A percentile compares a stretch with the other conserved stretches of the same genome.
phyloP scores from a whole-genome alignment of 2,113 vertebrate genomes.

The Ondatra zibethicus region DNA sequence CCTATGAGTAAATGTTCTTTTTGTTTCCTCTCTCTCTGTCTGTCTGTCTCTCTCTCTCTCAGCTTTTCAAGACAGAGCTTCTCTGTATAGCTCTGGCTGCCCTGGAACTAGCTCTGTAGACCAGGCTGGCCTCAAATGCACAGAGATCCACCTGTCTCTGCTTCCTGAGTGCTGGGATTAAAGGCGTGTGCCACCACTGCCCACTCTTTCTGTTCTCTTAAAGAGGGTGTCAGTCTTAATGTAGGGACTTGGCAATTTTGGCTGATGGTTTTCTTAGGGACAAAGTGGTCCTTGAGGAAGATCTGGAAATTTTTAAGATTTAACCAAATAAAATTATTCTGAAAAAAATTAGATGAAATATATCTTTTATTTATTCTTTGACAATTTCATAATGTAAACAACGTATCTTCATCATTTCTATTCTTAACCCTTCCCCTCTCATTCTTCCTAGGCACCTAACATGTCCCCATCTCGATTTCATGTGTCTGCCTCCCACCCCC shows the following conservation, averaged over 20 bases:
- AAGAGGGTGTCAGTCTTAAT: not conserved
- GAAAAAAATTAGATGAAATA: not conserved
- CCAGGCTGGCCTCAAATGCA: not conserved
- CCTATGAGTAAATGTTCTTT: not conserved
- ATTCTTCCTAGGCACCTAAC: not conserved
- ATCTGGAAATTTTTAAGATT: slow-evolving; percentile 33
- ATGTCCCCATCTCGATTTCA: not conserved
- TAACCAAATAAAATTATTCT: not conserved
- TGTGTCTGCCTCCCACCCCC: not conserved
- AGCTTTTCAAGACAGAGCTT: not conserved
- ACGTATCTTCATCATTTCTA: not conserved
- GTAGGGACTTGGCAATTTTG: not conserved
- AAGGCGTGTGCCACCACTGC: not conserved
- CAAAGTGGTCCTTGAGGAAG: slow-evolving; percentile 33
- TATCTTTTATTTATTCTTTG: not conserved
- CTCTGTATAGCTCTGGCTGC: not conserved
- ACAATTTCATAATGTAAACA: not conserved
- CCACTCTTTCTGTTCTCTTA: not conserved
- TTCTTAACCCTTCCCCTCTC: not conserved
- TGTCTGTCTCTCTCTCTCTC: not conserved
- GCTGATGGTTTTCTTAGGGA: not conserved
- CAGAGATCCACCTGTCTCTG: not conserved
- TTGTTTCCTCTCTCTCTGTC: fast-evolving
- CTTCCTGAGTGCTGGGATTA: not conserved
- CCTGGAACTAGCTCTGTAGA: not conserved